These are phyloP conservation scores for Brachypteracias leptosomus DNA, from an alignment of 2,113 vertebrate species.

Conservation along the genomic window DNA sequence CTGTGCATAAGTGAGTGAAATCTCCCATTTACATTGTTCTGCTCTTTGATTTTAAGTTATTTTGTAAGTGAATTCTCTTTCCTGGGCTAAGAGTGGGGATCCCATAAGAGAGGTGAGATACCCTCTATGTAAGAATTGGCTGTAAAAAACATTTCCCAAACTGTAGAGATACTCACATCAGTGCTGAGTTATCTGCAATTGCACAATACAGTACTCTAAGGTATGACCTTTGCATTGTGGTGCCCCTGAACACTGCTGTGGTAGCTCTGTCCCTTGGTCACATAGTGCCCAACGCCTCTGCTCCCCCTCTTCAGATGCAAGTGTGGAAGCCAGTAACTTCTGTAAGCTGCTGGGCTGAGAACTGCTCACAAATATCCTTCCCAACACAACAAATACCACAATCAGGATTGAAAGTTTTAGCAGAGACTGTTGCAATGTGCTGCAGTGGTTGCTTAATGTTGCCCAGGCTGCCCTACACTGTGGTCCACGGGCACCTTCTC, in stretches of 20 bases:
- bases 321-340: neutral
- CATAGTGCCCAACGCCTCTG: rapidly evolving
- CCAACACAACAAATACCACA: neutral
- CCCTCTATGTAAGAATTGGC: rapidly evolving
- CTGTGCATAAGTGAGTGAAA: neutral
- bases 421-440: neutral
- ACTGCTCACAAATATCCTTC: neutral
- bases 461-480: rapidly evolving
- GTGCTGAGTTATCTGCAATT: neutral
- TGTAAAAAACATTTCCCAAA: neutral
- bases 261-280: neutral
- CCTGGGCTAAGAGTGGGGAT: neutral
- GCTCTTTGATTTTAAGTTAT: neutral
- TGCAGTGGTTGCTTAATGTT: neutral
- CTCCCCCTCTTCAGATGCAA: neutral
- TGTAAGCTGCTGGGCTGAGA: neutral
- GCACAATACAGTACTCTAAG: rapidly evolving
- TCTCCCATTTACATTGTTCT: neutral
- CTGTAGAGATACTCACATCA: neutral
- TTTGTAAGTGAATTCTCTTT: neutral
- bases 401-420: neutral
- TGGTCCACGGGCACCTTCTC: rapidly evolving
- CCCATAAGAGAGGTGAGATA: neutral
- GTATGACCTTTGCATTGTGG: rapidly evolving
- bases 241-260: neutral